A percentile compares a stretch with the other conserved stretches of the same genome.
Evolutionary conservation across 2,888 invertebrate species (phyloP).

Genomic region (Panorpa germanica): DNA sequence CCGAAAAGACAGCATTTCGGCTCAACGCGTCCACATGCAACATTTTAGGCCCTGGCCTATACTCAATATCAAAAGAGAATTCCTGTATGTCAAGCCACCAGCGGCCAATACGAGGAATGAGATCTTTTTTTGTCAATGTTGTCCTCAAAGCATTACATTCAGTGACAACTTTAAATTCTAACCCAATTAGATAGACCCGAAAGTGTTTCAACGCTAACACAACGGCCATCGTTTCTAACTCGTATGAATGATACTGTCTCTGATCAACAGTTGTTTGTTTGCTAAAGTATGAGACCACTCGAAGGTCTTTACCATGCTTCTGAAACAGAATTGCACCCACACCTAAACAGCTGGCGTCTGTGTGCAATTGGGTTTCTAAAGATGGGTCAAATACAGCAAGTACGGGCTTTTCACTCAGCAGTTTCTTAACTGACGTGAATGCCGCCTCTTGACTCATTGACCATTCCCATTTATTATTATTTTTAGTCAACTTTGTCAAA

Average conservation of each 20-base stretch:
- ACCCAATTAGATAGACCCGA: no score
- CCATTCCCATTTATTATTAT: no score
- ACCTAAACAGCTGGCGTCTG: conserved; percentile 14
- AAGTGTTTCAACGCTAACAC: no score
- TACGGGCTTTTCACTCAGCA: conserved; percentile 11
- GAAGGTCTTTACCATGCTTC: conserved; percentile 10
- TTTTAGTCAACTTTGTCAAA: conserved; percentile 13
- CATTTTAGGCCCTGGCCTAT: conserved; percentile 16
- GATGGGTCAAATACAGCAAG: conserved; percentile 12
- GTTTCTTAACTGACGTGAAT: no score
- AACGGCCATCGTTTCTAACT: conserved; percentile 18
- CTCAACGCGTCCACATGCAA: conserved; percentile 16
- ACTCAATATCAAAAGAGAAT: conserved; percentile 16
- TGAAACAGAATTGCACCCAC: conserved; percentile 14
- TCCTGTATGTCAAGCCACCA: conserved; percentile 18
- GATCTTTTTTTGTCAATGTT: conserved; percentile 11
- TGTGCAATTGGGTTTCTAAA: conserved; percentile 13
- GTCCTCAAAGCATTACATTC: conserved; percentile 14
- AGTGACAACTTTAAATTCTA: no score
- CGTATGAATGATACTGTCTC: conserved; percentile 16
- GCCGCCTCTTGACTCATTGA: no score
- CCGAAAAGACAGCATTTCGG: conserved; percentile 11
- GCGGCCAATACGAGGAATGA: conserved; percentile 15
- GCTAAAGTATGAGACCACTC: conserved; percentile 15
- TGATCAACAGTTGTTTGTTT: conserved; percentile 14